Percentiles rank a stretch among this genome's conserved stretches.
Evolutionary conservation across 2,113 vertebrate species (phyloP).

Genomic region (Cephalopterus ornatus): DNA sequence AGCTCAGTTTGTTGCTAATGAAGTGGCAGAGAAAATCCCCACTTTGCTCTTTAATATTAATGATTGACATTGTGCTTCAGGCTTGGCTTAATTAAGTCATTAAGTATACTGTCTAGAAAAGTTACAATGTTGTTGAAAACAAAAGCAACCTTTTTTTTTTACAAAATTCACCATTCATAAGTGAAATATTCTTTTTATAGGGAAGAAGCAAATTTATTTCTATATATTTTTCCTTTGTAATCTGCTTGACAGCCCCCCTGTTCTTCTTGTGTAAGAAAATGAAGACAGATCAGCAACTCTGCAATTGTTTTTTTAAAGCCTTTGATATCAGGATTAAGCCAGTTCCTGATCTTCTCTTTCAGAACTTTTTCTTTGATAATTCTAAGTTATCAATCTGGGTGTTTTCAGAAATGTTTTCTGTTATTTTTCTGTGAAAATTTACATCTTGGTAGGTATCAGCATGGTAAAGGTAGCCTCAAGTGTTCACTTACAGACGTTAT

Average conservation of each 20-base stretch:
- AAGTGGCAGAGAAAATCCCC: background rate
- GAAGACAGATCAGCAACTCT: background rate
- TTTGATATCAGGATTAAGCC: background rate
- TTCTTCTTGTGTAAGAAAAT: background rate
- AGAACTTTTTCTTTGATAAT: background rate
- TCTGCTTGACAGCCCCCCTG: background rate
- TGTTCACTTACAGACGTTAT: background rate
- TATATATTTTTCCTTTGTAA: background rate
- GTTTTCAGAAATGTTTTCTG: background rate
- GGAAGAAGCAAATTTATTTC: background rate
- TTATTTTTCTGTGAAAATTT: background rate
- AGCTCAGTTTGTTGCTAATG: background rate
- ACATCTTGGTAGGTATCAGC: background rate
- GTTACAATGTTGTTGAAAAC: background rate
- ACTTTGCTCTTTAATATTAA: background rate
- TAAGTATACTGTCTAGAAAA: background rate
- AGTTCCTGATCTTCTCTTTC: background rate
- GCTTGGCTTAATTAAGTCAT: background rate
- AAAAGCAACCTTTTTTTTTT: background rate
- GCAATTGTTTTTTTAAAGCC: background rate
- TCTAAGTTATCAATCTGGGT: background rate
- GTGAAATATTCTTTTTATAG: background rate
- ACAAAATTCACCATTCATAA: background rate
- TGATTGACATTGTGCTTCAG: background rate
- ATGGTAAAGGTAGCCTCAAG: background rate